A percentile compares a stretch with the other conserved stretches of the same genome.
Evolutionary conservation across 1,140 invertebrate species (phyloP).

Genomic region (Euglossa dilemma): DNA sequence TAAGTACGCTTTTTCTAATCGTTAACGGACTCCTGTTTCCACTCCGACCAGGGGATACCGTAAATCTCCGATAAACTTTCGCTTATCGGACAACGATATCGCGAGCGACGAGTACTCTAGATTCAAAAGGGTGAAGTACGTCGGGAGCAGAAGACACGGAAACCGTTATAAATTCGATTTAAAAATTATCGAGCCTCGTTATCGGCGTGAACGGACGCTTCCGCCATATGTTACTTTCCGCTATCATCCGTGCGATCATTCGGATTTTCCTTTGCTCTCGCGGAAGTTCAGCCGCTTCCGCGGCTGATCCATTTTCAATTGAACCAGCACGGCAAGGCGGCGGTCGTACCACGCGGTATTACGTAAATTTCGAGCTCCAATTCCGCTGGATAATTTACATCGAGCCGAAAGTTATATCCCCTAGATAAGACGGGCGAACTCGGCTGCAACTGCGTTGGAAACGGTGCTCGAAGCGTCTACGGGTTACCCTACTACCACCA

Average conservation of each 20-base stretch:
- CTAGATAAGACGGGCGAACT: constrained; percentile 54
- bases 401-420: constrained; percentile 52
- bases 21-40: background rate
- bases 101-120: too few relatives aligned
- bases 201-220: background rate
- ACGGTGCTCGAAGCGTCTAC: constrained; percentile 37
- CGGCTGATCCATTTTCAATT: constrained; percentile 44
- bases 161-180: too few relatives aligned
- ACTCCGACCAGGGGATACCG: background rate
- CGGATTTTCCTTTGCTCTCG: background rate
- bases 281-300: constrained; percentile 8
- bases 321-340: constrained; percentile 20
- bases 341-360: constrained; percentile 17
- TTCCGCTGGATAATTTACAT: constrained; percentile 41
- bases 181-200: background rate
- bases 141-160: too few relatives aligned
- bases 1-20: background rate
- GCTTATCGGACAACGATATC: too few relatives aligned
- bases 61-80: too few relatives aligned
- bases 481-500: constrained; percentile 26
- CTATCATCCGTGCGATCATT: background rate
- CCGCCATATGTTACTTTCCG: background rate
- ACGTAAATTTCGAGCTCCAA: constrained; percentile 23
- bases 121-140: too few relatives aligned
- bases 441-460: constrained; percentile 38